A percentile compares a stretch with the other conserved stretches of the same genome.
phyloP scores from a whole-genome alignment of 2,888 invertebrate genomes.

The Drosophila anomelani region DNA sequence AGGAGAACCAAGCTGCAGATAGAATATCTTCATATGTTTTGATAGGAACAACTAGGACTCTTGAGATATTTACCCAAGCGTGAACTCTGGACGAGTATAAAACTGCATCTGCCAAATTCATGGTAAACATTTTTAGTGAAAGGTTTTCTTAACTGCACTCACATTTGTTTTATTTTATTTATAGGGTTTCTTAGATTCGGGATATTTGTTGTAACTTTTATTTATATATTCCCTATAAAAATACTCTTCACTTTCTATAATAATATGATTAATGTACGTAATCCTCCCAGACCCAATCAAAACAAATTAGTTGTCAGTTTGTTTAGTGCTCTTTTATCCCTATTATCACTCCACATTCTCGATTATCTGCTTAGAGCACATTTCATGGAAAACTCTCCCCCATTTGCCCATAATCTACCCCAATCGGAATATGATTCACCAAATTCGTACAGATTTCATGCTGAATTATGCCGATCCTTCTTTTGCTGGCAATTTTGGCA shows the following conservation, averaged over 20 bases:
- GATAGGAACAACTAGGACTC: neutral
- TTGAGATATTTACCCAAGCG: neutral
- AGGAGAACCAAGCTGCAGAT: conserved; percentile 1
- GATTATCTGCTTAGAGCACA: conserved; percentile 5
- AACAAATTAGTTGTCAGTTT: neutral
- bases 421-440: conserved; percentile 20
- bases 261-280: no score
- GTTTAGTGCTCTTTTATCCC: conserved; percentile 3
- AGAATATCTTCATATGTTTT: neutral
- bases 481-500: neutral
- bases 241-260: neutral
- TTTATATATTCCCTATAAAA: neutral
- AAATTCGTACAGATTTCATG: conserved; percentile 27
- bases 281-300: neutral
- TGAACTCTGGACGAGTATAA: neutral
- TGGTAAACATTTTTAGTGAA: neutral
- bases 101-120: neutral
- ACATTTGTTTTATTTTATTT: neutral
- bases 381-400: neutral
- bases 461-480: conserved; percentile 7
- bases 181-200: no score
- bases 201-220: no score
- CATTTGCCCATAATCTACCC: conserved; percentile 13
- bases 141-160: neutral
- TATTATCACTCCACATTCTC: no score